Percentiles rank a stretch among this genome's conserved stretches.
Conservation (phyloP, 2,888 invertebrate genomes). For the Blastobasis lacticolella region DNA sequence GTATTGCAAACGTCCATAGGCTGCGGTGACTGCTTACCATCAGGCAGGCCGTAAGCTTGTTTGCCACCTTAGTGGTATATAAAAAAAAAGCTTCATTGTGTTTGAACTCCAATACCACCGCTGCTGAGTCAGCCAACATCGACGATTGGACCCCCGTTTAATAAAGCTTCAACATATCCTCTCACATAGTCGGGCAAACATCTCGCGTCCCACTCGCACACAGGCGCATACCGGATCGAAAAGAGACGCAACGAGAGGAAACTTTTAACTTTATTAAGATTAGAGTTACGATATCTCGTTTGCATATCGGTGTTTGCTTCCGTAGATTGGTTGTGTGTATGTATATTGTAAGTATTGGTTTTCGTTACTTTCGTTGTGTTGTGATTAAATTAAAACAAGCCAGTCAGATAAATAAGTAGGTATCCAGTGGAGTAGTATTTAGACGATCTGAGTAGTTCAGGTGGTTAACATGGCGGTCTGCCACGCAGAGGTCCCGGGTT, state of each 20-base stretch:
- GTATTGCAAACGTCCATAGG: no score
- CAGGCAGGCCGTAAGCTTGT: no score
- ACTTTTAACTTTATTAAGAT: not conserved
- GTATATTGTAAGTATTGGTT: not conserved
- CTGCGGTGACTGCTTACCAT: no score
- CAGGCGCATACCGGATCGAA: not conserved
- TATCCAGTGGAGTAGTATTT: no score
- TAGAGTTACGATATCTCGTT: no score
- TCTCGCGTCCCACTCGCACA: conserved; percentile 9
- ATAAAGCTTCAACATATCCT: conserved; percentile 24
- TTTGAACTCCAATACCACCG: not conserved
- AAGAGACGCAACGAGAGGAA: not conserved
- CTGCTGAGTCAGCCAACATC: conserved; percentile 7
- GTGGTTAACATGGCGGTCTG: no score
- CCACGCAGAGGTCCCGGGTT: no score
- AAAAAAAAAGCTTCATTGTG: no score
- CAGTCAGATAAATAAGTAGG: not conserved
- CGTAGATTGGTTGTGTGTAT: no score
- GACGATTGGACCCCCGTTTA: conserved; percentile 29
- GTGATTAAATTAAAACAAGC: not conserved
- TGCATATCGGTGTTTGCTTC: no score
- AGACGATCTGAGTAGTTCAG: no score
- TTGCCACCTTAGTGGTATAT: no score
- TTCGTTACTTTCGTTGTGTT: not conserved
- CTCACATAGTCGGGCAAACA: conserved; percentile 16